Evolutionary conservation across 2,113 vertebrate genomes (phyloP), one percentile per base, ranked within the genome.

Genomic region (Xiphorhynchus elegans): DNA sequence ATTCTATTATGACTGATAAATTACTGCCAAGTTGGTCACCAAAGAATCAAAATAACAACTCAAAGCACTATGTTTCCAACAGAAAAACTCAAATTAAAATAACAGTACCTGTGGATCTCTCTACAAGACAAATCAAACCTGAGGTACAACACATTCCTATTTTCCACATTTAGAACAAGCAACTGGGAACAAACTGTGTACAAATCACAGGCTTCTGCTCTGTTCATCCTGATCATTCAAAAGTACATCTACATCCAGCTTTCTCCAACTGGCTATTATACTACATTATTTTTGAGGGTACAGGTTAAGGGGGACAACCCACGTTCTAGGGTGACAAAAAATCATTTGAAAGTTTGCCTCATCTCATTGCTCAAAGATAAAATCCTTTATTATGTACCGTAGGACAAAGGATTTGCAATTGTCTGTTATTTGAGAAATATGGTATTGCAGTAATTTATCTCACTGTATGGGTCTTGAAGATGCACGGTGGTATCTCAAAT

Each of bases 401-500:
- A 95, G 86, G 95, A 95, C 69, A 96, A 97, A 97, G 84, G 84
- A 95, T 96, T 97, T 97, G 92, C 93, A 98, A 90, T 87, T 97
- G 91, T 69, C 90, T 95, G 79, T 90, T 96, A 91, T 94, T 94
- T 97, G 89, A 95, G 91, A 94, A 98, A 98, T 96, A 97, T 6
- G 60, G 76, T 95, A 90, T 86, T 96, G 94, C 91, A 91, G 91
- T 95, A 97, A 97, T 98, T 97, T 96, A 94, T 89, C 88, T 97
- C 97, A 91, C 95, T 92, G 91, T 96, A 96, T 97, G 96, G 87
- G 95, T 95, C 96, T 96, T 95, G 92, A 96, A 95, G 94, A 98
- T 28, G 58, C 96, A 97, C 16, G 63, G 96, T 96, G 93, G 91
- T 93, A 95, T 84, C 95, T 96, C 94, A 96, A 96, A 97, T 94